Evolutionary conservation across 2,113 vertebrate species (phyloP), one percentile per base, ranked within the genome.

Genomic region (Ardeotis arabs): DNA sequence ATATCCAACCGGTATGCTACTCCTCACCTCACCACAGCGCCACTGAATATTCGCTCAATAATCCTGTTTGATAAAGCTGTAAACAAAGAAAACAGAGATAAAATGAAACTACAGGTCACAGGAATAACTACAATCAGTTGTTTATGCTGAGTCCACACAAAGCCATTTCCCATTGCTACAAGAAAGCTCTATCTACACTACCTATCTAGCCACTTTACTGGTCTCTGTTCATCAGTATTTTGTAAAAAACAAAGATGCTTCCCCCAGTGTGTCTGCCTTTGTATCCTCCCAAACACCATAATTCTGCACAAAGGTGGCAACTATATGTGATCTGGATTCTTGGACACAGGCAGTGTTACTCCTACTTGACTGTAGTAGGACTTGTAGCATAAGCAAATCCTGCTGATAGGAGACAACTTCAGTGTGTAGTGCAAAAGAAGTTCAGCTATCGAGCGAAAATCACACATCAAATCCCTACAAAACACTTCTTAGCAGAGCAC

Each of bases 41-140:
- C 99, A 45, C 99, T 99, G 98, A 99, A 99, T 98, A 99, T 98
- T 79, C 99, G 98, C 96, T 99, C 99, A 78, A 99, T 99, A 91
- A 99, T 99, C 96, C 99, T 98, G 98, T 97, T 99, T 60, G 99
- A 99, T 55, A 99, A 99, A 55, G 99, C 99, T 99, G 98, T 86
- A 98, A 89, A 88, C 87, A 93, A 98, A 94, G 84, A 96, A 95
- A 94, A 94, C 58, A 79, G 5, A 3, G 94, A 90, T 87, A 95
- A 96, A 93, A 90, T 87, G 72, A 98, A 95, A 79, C 77, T 64
- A 80, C 60, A 93, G 45, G 47, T 94, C 56, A 96, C 70, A 98
- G 89, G 59, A 89, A 56, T 78, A 94, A 78, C 80, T 75, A 89
- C 64, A 73, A 74, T 67, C 47, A 49, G 39, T 37, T 53, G 47